Evolutionary conservation across 2,797 vertebrate species (phyloP).

Genomic region (Eupleurogrammus muticus): DNA sequence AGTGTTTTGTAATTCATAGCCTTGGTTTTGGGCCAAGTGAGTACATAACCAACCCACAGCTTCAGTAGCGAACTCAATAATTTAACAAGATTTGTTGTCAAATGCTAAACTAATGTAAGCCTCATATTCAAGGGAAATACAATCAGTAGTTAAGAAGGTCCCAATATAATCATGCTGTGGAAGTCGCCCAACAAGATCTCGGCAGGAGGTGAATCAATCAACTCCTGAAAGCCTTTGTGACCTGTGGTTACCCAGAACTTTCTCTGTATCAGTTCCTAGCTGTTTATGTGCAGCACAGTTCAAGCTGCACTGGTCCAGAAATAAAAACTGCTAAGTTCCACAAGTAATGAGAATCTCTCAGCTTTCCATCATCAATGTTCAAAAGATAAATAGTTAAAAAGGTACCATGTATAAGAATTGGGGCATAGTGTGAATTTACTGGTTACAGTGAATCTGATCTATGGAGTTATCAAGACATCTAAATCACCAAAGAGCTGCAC

Average conservation of each 20-base stretch:
- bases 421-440: no score
- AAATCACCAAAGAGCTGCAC: no score
- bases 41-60: constrained; percentile 39
- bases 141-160: not conserved
- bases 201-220: not conserved
- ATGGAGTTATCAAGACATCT: no score
- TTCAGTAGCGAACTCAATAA: constrained; percentile 41
- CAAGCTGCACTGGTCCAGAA: not conserved
- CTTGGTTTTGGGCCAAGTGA: constrained; percentile 58
- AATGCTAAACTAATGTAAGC: constrained; percentile 8
- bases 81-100: constrained; percentile 31
- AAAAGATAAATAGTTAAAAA: not conserved
- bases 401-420: no score
- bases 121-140: constrained; percentile 22
- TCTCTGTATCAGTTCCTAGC: not conserved
- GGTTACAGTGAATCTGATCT: no score
- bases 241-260: not conserved
- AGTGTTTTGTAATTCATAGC: constrained; percentile 73
- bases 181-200: not conserved
- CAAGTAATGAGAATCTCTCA: not conserved
- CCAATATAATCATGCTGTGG: constrained; percentile 16
- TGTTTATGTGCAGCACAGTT: not conserved
- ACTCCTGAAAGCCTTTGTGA: not conserved
- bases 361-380: not conserved
- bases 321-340: not conserved